Conservation (phyloP, 35 echinoderm and acorn worm genomes). For the Stichopus chloronotus region DNA sequence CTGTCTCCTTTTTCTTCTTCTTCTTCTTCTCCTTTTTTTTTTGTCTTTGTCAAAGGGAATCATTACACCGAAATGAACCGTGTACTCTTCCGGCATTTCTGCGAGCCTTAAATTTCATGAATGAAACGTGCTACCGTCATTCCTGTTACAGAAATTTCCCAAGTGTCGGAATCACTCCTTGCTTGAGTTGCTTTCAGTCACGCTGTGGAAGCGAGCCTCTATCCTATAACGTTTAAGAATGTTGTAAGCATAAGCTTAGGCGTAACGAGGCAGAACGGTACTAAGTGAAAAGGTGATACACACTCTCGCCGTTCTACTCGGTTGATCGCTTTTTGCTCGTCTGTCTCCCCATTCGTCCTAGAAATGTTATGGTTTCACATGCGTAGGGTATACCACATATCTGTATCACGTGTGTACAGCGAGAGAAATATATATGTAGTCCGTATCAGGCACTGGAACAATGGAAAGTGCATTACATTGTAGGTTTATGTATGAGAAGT, state of each 20-base stretch:
- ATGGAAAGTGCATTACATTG: background rate
- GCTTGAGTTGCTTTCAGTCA: slow-evolving; percentile 30
- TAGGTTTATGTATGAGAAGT: background rate
- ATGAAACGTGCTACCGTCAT: slow-evolving; percentile 23
- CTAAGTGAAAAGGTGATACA: slow-evolving; percentile 50
- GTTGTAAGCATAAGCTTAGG: slow-evolving; percentile 31
- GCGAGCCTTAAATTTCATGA: slow-evolving; percentile 49
- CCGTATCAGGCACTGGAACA: background rate
- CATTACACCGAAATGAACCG: background rate
- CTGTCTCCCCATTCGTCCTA: background rate
- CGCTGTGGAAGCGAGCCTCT: background rate
- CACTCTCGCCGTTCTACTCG: background rate
- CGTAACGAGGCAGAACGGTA: slow-evolving; percentile 50
- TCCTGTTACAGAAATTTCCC: slow-evolving; percentile 38
- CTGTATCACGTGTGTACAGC: no score
- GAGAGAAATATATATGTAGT: no score
- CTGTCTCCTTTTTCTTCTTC: no score
- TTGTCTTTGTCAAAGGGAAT: background rate
- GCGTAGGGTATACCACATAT: no score
- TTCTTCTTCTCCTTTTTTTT: no score
- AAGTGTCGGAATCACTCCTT: slow-evolving; percentile 36
- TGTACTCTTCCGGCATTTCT: slow-evolving; percentile 26
- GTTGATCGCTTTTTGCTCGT: background rate
- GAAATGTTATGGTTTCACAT: background rate
- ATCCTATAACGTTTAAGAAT: background rate